Evolutionary conservation across 2,888 invertebrate species (phyloP), one percentile per base, ranked within the genome.

Genomic region (Eugnorisma glareosa): DNA sequence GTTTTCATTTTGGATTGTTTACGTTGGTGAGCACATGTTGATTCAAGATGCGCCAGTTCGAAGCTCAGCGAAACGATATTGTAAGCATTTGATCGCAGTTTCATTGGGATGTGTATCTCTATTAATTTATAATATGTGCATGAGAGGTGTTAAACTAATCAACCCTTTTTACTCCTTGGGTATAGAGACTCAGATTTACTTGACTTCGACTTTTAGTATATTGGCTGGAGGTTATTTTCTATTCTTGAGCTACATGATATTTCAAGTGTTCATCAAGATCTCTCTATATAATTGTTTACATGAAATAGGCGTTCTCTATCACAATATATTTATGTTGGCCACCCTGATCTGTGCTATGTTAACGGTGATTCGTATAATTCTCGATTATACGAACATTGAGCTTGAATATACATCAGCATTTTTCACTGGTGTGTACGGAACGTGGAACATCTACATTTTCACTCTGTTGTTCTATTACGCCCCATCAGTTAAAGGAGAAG

Each of bases 121-220:
- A 51, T 98, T 99, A 89, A 97, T 99, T 69, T 99, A 99, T 93
- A 99, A 99, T 92, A 98, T 99, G 97, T 99, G 99, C 90, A 99
- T 99, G 95, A 97, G 99, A 75, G 99, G 99, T 8, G 98, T 99
- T 0, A 99, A 99, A 94, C 96, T 99, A 71, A 97, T 98, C 45
- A 99, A 99, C 95, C 99, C 99, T 13, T 99, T 99, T 94, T 99
- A 99, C 94, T 99, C 99, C 0, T 99, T 99, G 99, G 99, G 98
- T 99, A n/a, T 15, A 1, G n/a, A 40, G 1, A 99, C 99, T 2
- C 98, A 98, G 81, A 93, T 98, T 74, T 99, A 99, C 37, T 96
- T 99, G 84, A 99, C 99, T 86, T 97, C 98, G 97, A 98, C 98
- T 0, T 98, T 99, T 90, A 98, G 99, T 67, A 98, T 99, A 87